These are phyloP conservation scores for Bufo bufo DNA, from an alignment of 2,113 vertebrate species.

Conservation along the genomic window DNA sequence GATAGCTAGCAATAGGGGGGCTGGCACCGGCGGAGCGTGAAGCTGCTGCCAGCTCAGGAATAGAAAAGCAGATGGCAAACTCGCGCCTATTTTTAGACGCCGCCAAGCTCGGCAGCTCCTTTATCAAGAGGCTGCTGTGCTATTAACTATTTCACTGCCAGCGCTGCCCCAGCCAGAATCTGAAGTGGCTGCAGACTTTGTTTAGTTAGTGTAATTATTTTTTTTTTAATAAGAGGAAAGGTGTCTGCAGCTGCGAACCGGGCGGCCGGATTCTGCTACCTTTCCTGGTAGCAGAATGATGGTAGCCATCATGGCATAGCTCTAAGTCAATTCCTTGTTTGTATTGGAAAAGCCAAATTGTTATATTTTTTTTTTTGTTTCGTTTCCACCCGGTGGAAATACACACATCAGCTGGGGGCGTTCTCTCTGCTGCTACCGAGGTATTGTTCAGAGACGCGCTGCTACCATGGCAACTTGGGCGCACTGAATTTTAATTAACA, in stretches of 20 bases:
- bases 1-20: constrained; percentile 64
- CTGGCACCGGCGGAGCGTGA: constrained; percentile 64
- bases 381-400: constrained; percentile 30
- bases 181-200: background rate
- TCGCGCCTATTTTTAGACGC: constrained; percentile 73
- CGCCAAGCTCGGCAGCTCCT: constrained; percentile 59
- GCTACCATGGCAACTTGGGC: constrained; percentile 71
- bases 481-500: constrained; percentile 69
- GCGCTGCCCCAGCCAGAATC: constrained; percentile 32
- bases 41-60: constrained; percentile 64
- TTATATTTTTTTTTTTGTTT: background rate
- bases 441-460: constrained; percentile 64
- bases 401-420: constrained; percentile 54
- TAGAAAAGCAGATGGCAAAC: constrained; percentile 74
- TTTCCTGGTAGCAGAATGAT: too few relatives aligned
- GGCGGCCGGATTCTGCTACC: too few relatives aligned
- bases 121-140: constrained; percentile 55
- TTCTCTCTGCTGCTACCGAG: constrained; percentile 61
- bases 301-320: too few relatives aligned
- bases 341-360: background rate
- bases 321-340: too few relatives aligned
- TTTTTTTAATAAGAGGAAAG: background rate
- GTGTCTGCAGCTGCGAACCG: background rate
- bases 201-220: constrained; percentile 1
- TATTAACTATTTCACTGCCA: constrained; percentile 37